Evolutionary conservation across 2,797 vertebrate genomes (phyloP), one percentile per base, ranked within the genome.

Genomic region (Scyliorhinus canicula): DNA sequence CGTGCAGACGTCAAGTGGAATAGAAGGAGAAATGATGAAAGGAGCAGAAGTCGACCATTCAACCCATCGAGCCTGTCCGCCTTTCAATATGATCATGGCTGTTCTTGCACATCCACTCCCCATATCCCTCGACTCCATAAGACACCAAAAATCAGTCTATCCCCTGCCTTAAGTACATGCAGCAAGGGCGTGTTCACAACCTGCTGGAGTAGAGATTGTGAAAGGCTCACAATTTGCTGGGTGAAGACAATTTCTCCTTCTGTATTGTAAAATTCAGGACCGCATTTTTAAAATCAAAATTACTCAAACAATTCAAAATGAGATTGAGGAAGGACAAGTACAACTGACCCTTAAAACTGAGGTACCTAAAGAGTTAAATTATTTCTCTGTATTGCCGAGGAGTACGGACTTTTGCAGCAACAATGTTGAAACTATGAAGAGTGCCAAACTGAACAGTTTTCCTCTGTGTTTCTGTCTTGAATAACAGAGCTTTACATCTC

Each of bases 401-500:
- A 24, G 21, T 47, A 84, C 82, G 1, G 47, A 50, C 28, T 11
- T 52, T 31, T 28, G 47, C 7, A 82, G 8, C 44, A 4, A 44
- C 19, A 44, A 21, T 7, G 52, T 57, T 35, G 52, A 35, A 35
- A 60, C 12, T 90, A 21, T 60, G 14, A 60, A 60, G 4, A 60
- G 12, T 3, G 1, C 35, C 31, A n/a, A 26, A 55, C 21, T 57
- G 26, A 90, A 40, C 60, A 4, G 31, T 60, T 90, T 90, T 90
- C 19, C 50, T 60, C 3, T 88, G 21, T 14, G 24, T 52, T 28
- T 84, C 74, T 86, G 35, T 65, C 44, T 44, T 84, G 0, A 71
- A 16, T 47, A 8, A 14, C 95, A 95, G 95, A n/a, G 63, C 95
- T 35, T 44, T 95, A 60, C 95, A 95, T 47, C 90, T 95, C 7